Base-by-base conservation (phyloP, 1,140 invertebrate genomes). In the Zaprionus inermis region DNA sequence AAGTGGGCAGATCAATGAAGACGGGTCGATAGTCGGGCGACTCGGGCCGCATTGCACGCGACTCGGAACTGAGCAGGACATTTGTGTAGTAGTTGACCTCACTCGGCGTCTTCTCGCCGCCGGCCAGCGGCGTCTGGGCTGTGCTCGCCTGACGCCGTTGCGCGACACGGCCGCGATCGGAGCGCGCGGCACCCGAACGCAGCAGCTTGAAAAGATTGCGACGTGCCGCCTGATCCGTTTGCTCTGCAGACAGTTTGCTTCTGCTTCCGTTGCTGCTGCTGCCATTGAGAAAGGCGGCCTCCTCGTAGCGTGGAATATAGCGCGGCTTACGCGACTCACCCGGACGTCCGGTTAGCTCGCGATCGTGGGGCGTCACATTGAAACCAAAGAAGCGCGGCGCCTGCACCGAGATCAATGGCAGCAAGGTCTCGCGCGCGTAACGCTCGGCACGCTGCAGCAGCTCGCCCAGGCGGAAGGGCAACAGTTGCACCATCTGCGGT, bases 361-460 rank as follows among this genome's bases (percentile, higher is more conserved):
- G 82, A 10, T 81, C 81, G 11, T 76, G 68, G 1, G 67, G 70
- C 9, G 78, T 82, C 2, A 91, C 76, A 72, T 92, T 91, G 67
- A 94, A 94, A 78, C 94, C 93, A n/a, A 94, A 94, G 68, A 95
- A 93, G 34, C 94, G 95, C 0, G 96, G 96, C 3, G 96, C 96
- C 83, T 96, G 96, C 41, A 95, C 95, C 1, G 95, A 96, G 4
- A 96, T 96, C 6, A 96, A 79, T 0, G 96, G 96, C 54, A 96
- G 84, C 10, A 97, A 92, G 0, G 96, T 96, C 80, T 96, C 95
- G 54, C 95, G 93, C 0, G 96, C 96, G 82, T 97, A 97, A 24
- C 95, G 94, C 90, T 97, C 96, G 0, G 96, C 96, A 79, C 96
- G 95, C 18, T 96, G 96, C 28, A 97, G 94, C 85, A 97, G 95